Base-by-base conservation (phyloP, 1,140 invertebrate species). In the Anthonomus grandis region DNA sequence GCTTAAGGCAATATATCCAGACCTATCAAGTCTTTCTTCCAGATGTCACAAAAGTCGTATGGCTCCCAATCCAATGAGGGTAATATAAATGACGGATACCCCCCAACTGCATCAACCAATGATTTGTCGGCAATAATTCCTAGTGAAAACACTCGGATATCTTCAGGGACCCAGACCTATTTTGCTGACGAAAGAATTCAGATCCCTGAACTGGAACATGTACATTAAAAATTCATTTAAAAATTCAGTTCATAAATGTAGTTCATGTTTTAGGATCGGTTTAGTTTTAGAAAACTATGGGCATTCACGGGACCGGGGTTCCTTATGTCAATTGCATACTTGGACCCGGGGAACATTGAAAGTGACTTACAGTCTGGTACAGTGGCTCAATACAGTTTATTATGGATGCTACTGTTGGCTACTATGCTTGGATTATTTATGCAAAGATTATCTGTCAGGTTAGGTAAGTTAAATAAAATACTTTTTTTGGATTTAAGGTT, bases 301-400 rank as follows among this genome's bases (percentile, higher is more conserved):
- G 90, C 90, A 38, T 96, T 95, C 72, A 94, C 91, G 0, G 93
- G 93, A 8, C 93, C 93, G 23, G 91, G 92, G 25, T 95, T 95
- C 74, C 75, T 95, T 34, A 95, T 95, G 91, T 92, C 89, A 47
- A 95, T 95, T 70, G 93, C 93, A 18, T 95, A 95, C 75, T 74
- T 96, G 19, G 93, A 96, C 77, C 93, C 93, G 49, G 93, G 93
- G 47, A 96, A 96, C 74, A 94, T 96, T 61, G 91, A 95, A 77
- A 92, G 90, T 24, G 93, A 96, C 79, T 76, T 96, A 41, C 88
- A 92, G 73, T 88, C 89, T 31, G 93, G 93, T 49, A 81, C 86
- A 8, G 75, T 83, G 6, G 91, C 91, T 4, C 78, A 83, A 69
- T 95, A 92, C 71, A 89, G 62, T 36, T 77, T 96, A 64, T 74